Percentiles rank a stretch among this genome's conserved stretches.
These are phyloP conservation scores for Mus minutoides DNA, from an alignment of 2,797 vertebrate species.

Conservation along the genomic window DNA sequence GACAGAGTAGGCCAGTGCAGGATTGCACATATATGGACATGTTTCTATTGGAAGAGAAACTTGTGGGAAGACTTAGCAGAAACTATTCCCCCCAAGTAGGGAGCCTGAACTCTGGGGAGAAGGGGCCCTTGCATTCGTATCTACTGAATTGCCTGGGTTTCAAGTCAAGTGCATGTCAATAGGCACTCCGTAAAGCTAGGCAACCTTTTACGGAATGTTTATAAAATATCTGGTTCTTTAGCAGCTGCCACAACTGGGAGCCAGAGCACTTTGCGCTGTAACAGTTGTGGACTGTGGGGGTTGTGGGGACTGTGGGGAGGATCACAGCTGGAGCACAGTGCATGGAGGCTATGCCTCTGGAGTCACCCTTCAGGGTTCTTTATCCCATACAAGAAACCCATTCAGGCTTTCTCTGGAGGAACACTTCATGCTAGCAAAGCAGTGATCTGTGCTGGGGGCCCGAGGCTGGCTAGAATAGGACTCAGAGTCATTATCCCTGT, in stretches of 20 bases:
- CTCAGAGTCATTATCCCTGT: neutral
- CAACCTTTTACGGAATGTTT: neutral
- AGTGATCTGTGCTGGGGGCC: too few relatives aligned
- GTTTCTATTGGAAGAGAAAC: constrained; percentile 54
- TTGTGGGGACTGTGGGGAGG: too few relatives aligned
- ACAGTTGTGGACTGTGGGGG: neutral
- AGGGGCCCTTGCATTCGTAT: neutral
- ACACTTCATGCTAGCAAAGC: neutral
- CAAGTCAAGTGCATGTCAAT: neutral
- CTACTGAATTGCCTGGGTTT: neutral
- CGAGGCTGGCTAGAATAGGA: neutral
- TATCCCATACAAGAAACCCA: neutral
- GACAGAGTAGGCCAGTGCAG: neutral
- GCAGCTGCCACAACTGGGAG: neutral
- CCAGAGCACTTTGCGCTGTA: rapidly evolving
- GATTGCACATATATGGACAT: constrained; percentile 36
- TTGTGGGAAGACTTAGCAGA: neutral
- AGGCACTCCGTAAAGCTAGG: neutral
- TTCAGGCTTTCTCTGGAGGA: neutral
- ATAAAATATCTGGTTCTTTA: neutral
- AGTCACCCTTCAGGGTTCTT: neutral
- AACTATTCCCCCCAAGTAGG: rapidly evolving
- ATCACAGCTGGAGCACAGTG: neutral
- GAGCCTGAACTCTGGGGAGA: neutral
- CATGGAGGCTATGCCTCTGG: neutral